Evolutionary conservation across 2,797 vertebrate species (phyloP).

Genomic region (Pelobates cultripes): DNA sequence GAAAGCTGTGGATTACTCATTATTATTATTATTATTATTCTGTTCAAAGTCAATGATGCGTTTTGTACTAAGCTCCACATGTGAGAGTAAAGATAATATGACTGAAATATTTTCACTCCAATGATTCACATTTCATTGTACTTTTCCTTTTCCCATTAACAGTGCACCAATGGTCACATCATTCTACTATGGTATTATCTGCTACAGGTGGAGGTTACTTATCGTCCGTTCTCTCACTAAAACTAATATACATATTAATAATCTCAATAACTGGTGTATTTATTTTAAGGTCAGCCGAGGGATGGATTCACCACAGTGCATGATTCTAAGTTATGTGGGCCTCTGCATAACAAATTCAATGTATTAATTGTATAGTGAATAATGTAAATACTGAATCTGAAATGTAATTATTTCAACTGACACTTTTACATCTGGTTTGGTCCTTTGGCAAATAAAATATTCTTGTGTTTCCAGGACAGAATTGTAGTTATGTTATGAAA

Average conservation of each 20-base stretch:
- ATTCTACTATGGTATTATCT: neutral
- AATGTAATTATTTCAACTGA: conserved; percentile 61
- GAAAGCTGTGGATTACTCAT: neutral
- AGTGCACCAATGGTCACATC: neutral
- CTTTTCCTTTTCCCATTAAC: neutral
- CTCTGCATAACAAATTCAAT: conserved; percentile 68
- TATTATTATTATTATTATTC: conserved; percentile 7
- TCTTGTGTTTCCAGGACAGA: conserved; percentile 9
- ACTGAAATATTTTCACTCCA: neutral
- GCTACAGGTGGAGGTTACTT: neutral
- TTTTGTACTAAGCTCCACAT: conserved; percentile 25
- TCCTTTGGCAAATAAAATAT: conserved; percentile 38
- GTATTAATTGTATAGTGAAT: conserved; percentile 73
- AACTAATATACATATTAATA: conserved; percentile 11
- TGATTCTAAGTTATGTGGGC: conserved; percentile 69
- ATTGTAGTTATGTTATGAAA: no score
- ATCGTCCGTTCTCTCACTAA: conserved; percentile 1
- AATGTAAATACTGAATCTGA: conserved; percentile 76
- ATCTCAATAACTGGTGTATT: conserved; percentile 16
- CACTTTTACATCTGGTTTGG: conserved; percentile 42
- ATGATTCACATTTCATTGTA: neutral
- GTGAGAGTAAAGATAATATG: neutral
- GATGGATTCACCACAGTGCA: conserved; percentile 55
- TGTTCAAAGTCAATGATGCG: neutral
- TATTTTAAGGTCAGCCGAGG: conserved; percentile 7